Percentiles rank a stretch among this genome's conserved stretches.
Evolutionary conservation across 2,888 invertebrate genomes (phyloP).

Genomic region (Ypsolopha sequella): DNA sequence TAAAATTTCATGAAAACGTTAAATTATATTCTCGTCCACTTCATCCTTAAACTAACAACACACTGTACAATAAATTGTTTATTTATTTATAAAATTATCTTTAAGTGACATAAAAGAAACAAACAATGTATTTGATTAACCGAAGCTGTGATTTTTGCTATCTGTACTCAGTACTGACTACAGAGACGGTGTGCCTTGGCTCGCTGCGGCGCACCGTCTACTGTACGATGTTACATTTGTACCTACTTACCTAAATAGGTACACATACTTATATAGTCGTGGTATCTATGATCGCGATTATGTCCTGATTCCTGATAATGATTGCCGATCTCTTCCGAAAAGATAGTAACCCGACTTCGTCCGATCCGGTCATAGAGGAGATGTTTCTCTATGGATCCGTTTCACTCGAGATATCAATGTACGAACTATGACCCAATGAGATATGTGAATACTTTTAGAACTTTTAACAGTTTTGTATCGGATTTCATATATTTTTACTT

Average conservation of each 20-base stretch:
- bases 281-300: too few relatives aligned
- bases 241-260: too few relatives aligned
- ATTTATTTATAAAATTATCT: conserved; percentile 62
- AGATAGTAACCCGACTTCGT: neutral
- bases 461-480: conserved; percentile 63
- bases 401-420: neutral
- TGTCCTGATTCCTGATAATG: conserved; percentile 5
- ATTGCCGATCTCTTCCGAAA: conserved; percentile 31
- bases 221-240: too few relatives aligned
- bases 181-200: too few relatives aligned
- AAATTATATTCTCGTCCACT: conserved; percentile 26
- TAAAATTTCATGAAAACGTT: neutral
- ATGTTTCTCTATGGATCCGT: too few relatives aligned
- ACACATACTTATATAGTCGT: too few relatives aligned
- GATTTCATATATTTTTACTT: conserved; percentile 69
- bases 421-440: conserved; percentile 2
- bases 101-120: conserved; percentile 54
- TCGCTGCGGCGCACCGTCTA: too few relatives aligned
- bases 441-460: conserved; percentile 41
- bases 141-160: conserved; percentile 70
- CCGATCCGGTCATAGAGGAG: neutral
- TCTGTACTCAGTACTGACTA: conserved; percentile 39
- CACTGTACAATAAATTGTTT: conserved; percentile 63
- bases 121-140: conserved; percentile 65
- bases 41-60: conserved; percentile 44